Conservation (phyloP, 2,113 vertebrate genomes). For the Macrotis lagotis region DNA sequence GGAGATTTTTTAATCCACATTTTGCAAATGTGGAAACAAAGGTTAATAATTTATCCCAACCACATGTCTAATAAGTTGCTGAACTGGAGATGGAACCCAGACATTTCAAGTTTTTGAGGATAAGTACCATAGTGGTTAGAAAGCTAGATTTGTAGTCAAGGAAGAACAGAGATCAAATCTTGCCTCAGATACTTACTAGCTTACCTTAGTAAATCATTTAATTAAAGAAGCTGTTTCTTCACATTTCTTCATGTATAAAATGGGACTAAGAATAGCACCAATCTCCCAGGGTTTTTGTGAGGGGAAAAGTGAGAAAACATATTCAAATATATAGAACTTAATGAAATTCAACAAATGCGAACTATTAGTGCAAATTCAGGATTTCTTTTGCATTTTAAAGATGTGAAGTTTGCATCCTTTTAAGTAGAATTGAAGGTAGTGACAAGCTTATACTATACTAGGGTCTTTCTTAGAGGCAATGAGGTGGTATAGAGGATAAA, state of each 20-base stretch:
- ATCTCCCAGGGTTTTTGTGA: too few relatives aligned
- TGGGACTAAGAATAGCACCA: too few relatives aligned
- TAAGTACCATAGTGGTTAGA: neutral
- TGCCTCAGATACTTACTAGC: too few relatives aligned
- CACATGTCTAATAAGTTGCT: neutral
- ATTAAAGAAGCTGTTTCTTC: too few relatives aligned
- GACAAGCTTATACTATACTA: neutral
- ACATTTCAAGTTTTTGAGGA: neutral
- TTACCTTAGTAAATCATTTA: too few relatives aligned
- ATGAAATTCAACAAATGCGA: neutral
- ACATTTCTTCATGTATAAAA: too few relatives aligned
- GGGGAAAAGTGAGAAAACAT: too few relatives aligned
- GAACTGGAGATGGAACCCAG: neutral
- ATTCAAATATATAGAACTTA: neutral
- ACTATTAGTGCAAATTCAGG: neutral
- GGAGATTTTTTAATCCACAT: neutral
- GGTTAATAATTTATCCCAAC: neutral
- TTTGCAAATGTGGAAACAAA: neutral
- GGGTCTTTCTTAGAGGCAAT: neutral
- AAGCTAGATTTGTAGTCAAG: too few relatives aligned
- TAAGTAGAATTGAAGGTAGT: neutral
- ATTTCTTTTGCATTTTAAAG: neutral
- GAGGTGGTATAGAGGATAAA: accelerated
- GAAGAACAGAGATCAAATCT: too few relatives aligned
- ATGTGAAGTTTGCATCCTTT: neutral